phyloP scores from a whole-genome alignment of 2,797 vertebrate species.

The Thamnophis elegans region DNA sequence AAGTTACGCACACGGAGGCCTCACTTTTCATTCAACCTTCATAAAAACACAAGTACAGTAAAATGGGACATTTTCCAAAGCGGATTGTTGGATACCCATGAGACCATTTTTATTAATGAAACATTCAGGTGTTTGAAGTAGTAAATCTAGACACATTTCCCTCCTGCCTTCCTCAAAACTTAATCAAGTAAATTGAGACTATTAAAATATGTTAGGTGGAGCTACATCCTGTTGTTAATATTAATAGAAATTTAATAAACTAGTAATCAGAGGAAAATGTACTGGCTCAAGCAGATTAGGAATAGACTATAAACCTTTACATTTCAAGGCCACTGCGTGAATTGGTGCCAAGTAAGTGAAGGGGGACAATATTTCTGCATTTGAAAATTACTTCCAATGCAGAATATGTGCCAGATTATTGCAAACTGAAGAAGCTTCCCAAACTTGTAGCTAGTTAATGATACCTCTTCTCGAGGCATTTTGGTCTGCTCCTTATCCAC shows the following conservation, averaged over 20 bases:
- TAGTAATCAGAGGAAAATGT: slow-evolving; percentile 7
- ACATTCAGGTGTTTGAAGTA: slow-evolving; percentile 32
- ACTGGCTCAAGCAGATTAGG: not conserved
- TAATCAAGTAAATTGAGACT: slow-evolving; percentile 55
- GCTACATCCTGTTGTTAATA: slow-evolving; percentile 63
- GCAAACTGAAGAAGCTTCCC: not conserved
- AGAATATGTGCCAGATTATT: not conserved
- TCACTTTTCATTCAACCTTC: not conserved
- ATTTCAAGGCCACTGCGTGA: not conserved
- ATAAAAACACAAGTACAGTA: not conserved
- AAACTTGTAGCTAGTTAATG: too few species aligned
- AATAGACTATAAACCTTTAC: slow-evolving; percentile 30
- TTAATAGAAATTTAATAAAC: slow-evolving; percentile 61
- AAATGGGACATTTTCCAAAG: not conserved
- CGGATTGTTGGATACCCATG: slow-evolving; percentile 28
- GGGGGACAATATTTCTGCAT: not conserved
- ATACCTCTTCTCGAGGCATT: not conserved
- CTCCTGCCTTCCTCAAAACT: slow-evolving; percentile 44
- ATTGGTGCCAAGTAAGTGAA: slow-evolving; percentile 23
- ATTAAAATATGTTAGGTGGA: slow-evolving; percentile 58
- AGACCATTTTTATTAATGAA: slow-evolving; percentile 4
- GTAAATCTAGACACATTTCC: slow-evolving; percentile 42
- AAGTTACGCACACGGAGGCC: not conserved
- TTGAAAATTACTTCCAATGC: not conserved
- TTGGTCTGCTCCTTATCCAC: not conserved